Base-by-base conservation (phyloP, 2,888 invertebrate species). In the Zaprionus obscuricornis region DNA sequence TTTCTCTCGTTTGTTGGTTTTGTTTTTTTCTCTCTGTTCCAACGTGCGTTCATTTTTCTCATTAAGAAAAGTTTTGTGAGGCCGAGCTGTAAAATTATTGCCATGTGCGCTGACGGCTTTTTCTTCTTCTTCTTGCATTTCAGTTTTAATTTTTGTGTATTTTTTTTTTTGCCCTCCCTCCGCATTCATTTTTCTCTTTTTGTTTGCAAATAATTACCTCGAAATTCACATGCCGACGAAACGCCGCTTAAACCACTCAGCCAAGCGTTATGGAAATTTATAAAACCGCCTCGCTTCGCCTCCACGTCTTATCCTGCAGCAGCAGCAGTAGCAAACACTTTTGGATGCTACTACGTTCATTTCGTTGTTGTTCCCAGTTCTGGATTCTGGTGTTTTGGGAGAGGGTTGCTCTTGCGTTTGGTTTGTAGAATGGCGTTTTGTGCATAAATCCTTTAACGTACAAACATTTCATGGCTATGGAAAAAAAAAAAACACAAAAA, bases 51-150 rank as follows among this genome's bases (percentile, higher is more conserved):
- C 22, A 51, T 58, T 81, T 81, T 78, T 77, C 74, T 68, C 74
- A 85, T 79, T 79, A 82, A 85, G n/a, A n/a, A 83, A 84, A 64
- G 70, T 81, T 81, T n/a, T n/a, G n/a, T n/a, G 81, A 57, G 58
- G 74, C 54, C 56, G 58, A 52, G 68, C 64, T 46, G 60, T 51
- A 71, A 76, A 76, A 76, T 82, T 34, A 64, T 83, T 76, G 66
- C 77, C 59, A 75, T 74, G 72, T 72, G 68, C n/a, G n/a, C 71
- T 62, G 57, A 46, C 60, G 67, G 74, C 13, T 34, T 73, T 60
- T 59, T 49, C 27, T 34, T 34, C n/a, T n/a, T n/a, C n/a, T n/a
- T n/a, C n/a, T n/a, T n/a, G n/a, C n/a, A n/a, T 40, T 66, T 33
- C 3, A 10, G 3, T 13, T 13, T 27, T 3, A 10, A 14, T 20